These are phyloP conservation scores for Drosophila sucinea DNA, from an alignment of 1,140 invertebrate genomes.

Conservation along the genomic window DNA sequence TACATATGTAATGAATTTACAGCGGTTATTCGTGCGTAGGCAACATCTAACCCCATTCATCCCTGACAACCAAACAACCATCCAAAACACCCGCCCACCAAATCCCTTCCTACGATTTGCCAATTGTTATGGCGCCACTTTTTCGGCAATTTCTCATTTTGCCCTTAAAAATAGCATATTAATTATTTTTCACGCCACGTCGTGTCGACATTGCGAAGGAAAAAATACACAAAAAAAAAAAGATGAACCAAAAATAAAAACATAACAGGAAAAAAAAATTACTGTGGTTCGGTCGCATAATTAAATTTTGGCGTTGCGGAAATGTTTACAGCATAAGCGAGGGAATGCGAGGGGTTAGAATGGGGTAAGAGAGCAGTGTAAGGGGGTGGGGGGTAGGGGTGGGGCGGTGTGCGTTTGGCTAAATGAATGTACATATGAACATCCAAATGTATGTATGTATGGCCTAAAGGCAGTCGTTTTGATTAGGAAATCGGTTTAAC, in stretches of 20 bases:
- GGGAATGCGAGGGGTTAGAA: neutral
- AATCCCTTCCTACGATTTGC: neutral
- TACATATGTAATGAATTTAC: conserved; percentile 74
- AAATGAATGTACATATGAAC: no score
- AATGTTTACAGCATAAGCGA: conserved; percentile 5
- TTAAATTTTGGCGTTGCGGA: conserved; percentile 58
- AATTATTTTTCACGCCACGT: conserved; percentile 53
- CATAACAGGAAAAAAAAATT: conserved; percentile 15
- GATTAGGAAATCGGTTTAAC: conserved; percentile 79
- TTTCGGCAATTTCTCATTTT: conserved; percentile 54
- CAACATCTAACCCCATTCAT: neutral
- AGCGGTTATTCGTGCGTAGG: conserved; percentile 48
- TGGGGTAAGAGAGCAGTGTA: neutral
- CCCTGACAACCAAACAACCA: neutral
- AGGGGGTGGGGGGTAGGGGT: neutral
- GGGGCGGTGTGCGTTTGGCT: conserved; percentile 1
- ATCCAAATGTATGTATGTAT: conserved; percentile 25
- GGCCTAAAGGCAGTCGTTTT: conserved; percentile 52
- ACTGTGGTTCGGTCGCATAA: conserved; percentile 46
- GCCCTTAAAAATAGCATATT: conserved; percentile 61
- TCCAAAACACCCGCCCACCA: neutral
- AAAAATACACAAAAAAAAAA: conserved; percentile 5
- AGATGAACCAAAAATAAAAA: neutral
- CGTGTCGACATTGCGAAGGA: conserved; percentile 27
- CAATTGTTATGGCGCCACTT: conserved; percentile 45